Evolutionary conservation across 2,888 invertebrate species (phyloP).

Genomic region (Saturnia japonica): DNA sequence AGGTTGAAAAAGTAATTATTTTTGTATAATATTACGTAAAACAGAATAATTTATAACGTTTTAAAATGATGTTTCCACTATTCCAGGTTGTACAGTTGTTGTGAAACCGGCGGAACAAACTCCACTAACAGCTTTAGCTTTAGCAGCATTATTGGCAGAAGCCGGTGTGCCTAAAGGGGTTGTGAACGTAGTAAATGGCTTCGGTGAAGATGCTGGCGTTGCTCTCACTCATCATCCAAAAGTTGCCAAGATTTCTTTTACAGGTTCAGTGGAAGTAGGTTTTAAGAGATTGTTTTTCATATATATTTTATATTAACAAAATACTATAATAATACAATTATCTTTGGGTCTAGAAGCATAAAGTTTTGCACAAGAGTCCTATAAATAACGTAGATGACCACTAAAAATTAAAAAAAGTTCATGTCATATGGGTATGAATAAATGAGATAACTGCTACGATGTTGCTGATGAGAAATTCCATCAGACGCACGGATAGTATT

Average conservation of each 20-base stretch:
- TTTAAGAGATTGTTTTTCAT: neutral
- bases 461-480: no score
- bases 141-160: constrained; percentile 90
- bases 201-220: constrained; percentile 88
- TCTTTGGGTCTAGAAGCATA: no score
- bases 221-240: constrained; percentile 86
- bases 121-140: constrained; percentile 91
- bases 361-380: no score
- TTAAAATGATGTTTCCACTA: neutral
- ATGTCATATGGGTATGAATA: no score
- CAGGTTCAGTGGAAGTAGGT: constrained; percentile 77
- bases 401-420: no score
- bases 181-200: constrained; percentile 93
- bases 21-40: neutral
- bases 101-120: constrained; percentile 98
- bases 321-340: neutral
- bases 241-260: constrained; percentile 93
- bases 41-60: neutral
- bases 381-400: no score
- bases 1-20: neutral
- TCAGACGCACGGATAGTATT: no score
- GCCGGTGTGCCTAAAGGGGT: constrained; percentile 96
- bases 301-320: neutral
- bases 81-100: constrained; percentile 87
- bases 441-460: no score